These are phyloP conservation scores for Prunella himalayana DNA, from an alignment of 2,113 vertebrate genomes.

Conservation along the genomic window DNA sequence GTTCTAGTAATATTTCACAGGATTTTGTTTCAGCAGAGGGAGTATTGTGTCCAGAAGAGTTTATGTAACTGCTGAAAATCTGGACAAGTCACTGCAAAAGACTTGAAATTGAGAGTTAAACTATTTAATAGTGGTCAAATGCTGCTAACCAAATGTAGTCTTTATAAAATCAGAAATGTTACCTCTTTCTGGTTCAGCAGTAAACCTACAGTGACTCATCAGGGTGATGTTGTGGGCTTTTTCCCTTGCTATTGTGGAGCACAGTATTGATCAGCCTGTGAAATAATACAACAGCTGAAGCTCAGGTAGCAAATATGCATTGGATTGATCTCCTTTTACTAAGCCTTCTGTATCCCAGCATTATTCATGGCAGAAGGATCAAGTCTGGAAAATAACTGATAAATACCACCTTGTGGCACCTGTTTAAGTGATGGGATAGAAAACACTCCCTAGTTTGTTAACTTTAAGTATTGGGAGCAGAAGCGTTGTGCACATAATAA, in stretches of 20 bases:
- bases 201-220: conserved; percentile 61
- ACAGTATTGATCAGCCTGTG: conserved; percentile 82
- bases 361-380: conserved; percentile 68
- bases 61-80: background rate
- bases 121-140: background rate
- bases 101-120: background rate
- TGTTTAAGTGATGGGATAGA: conserved; percentile 65
- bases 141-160: background rate
- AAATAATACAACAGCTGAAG: conserved; percentile 83
- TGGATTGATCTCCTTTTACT: conserved; percentile 80
- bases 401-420: conserved; percentile 26
- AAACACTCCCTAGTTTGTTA: conserved; percentile 70
- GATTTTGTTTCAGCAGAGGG: background rate
- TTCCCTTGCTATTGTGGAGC: conserved; percentile 59
- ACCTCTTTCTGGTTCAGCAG: conserved; percentile 49
- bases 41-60: background rate
- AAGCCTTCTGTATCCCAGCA: conserved; percentile 58
- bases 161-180: conserved; percentile 26
- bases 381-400: conserved; percentile 46
- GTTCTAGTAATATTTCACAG: background rate
- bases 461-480: conserved; percentile 74
- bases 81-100: background rate
- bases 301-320: conserved; percentile 83
- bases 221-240: conserved; percentile 65
- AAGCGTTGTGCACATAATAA: conserved; percentile 65